Evolutionary conservation across 1,140 invertebrate genomes (phyloP), one percentile per base, ranked within the genome.

Genomic region (Drosophila carrolli): DNA sequence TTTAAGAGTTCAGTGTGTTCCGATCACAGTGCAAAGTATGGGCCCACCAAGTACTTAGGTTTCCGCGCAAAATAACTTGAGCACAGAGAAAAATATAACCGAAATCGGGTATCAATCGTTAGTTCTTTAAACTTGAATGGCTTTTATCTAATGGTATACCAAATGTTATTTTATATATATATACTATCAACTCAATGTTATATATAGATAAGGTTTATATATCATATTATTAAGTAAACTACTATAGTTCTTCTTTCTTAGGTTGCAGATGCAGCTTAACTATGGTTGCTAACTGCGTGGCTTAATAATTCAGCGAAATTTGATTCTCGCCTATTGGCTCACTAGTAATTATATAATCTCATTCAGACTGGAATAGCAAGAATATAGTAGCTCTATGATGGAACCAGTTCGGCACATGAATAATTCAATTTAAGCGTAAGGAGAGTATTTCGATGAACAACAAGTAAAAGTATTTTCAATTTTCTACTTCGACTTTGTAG

Each of bases 1-100:
- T 78, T 82, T 78, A 79, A 88, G 75, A 71, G 67, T 62, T 71
- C 66, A 71, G 65, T 71, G 11, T 41, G 65, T 48, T 48, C 50
- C 63, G 50, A 55, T 56, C 63, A 51, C 46, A 65, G 79, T 46
- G 43, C 81, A 85, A 65, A 80, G 81, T 82, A 43, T 50, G 41
- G 27, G 29, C 41, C 29, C 10, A 62, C 37, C 23, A 62, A 38
- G 44, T 63, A 41, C 37, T 57, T 27, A 32, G 16, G 14, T 43
- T 50, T 44, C 40, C 48, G 35, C 14, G 40, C 48, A 43, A 54
- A 27, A 32, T 41, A 40, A n/a, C 27, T 2, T 29, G 56, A 27
- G 57, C 63, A 70, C 32, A 13, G 35, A 48, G 23, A 38, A 23
- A 63, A 62, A 60, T 57, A 32, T 8, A 2, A 10, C 13, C 5